Base-by-base conservation (phyloP, 1,140 invertebrate species). In the Rhyzopertha dominica region DNA sequence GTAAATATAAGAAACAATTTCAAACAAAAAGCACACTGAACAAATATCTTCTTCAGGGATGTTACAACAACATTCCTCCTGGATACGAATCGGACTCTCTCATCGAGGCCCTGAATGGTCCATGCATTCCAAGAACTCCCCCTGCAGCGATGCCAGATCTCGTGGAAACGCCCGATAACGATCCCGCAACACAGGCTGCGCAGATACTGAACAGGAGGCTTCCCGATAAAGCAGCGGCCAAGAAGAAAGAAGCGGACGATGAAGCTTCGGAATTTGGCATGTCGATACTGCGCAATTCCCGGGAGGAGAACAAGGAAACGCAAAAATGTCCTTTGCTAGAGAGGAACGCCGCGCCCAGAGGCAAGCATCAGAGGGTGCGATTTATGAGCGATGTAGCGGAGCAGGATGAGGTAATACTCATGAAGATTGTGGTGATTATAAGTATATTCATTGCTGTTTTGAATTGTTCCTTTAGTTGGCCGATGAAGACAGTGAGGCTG, bases 91-190 rank as follows among this genome's bases (percentile, higher is more conserved):
- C 90, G 13, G 85, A 98, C 29, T 91, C 94, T 0, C 72, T 99
- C n/a, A 88, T 98, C 42, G 96, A 99, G 73, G 95, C 95, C 4
- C 72, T 99, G n/a, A 99, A 99, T 75, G 95, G 95, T 1, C 93
- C 92, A 2, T 80, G 78, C 52, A 74, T 75, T 14, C 71, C 78
- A 2, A 73, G 81, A 49, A 67, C 68, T 24, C 68, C 72, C 10
- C 68, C 77, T 12, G 67, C 78, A 14, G 73, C 74, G 4, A 69
- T 70, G 35, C 70, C 73, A 43, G 75, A 79, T 63, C 70, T 43
- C 63, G 75, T 57, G 1, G 62, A 67, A 48, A 65, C 61, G 13
- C 61, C 64, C 2, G 68, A 71, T 34, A 68, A 59, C 23, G 69
- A 71, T 47, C 45, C 55, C 29, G 56, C 66, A 5, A 59, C 67